Conservation (phyloP, 2,888 invertebrate species). For the Elysia crispata region DNA sequence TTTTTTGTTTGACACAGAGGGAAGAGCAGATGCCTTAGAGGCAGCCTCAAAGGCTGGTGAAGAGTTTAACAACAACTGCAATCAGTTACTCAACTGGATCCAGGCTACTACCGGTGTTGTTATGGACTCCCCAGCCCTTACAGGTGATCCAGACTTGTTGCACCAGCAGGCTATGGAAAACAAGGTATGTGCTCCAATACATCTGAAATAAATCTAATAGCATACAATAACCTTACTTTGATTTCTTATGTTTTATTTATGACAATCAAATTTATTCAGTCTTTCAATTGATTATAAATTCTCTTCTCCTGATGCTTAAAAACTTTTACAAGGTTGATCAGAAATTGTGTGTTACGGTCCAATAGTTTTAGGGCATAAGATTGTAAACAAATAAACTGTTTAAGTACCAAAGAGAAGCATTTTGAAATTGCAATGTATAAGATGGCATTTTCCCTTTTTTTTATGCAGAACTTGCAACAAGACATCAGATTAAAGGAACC, state of each 20-base stretch:
- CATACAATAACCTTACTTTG: background rate
- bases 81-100: slow-evolving; percentile 93
- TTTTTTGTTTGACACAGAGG: slow-evolving; percentile 4
- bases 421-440: too few relatives aligned
- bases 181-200: slow-evolving; percentile 79
- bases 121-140: slow-evolving; percentile 80
- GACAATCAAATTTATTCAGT: background rate
- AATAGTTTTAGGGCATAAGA: too few relatives aligned
- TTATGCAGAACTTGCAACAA: slow-evolving; percentile 66
- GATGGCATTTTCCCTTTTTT: background rate
- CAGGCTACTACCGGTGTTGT: slow-evolving; percentile 80
- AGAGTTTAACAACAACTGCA: slow-evolving; percentile 92
- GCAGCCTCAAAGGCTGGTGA: slow-evolving; percentile 89
- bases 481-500: slow-evolving; percentile 67
- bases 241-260: background rate
- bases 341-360: too few relatives aligned
- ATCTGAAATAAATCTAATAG: background rate
- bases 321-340: too few relatives aligned
- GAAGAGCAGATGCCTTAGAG: slow-evolving; percentile 86
- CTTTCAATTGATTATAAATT: background rate
- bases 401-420: too few relatives aligned
- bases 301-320: background rate
- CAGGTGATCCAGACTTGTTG: slow-evolving; percentile 89
- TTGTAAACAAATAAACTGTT: too few relatives aligned
- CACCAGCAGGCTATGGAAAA: slow-evolving; percentile 92